A percentile compares a stretch with the other conserved stretches of the same genome.
Evolutionary conservation across 2,888 invertebrate genomes (phyloP).

Genomic region (Crossocerus cetratus): DNA sequence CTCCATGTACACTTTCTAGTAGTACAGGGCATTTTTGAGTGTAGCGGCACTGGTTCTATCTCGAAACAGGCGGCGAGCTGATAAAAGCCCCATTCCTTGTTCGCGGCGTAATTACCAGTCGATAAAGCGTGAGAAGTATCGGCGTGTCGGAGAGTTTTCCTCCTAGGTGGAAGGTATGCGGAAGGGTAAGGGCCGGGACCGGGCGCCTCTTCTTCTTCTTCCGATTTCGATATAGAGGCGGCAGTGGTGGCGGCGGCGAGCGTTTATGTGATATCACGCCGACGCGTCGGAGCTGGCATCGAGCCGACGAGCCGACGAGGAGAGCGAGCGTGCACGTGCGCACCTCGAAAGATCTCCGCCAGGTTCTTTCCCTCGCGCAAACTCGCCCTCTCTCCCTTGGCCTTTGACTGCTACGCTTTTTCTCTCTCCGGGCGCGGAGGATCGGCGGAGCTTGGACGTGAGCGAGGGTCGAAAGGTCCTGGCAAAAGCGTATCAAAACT

Average conservation of each 20-base stretch:
- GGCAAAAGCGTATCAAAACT: constrained; percentile 67
- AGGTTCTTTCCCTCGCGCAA: constrained; percentile 43
- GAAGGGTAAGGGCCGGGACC: constrained; percentile 38
- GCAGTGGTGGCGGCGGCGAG: constrained; percentile 37
- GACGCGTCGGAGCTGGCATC: constrained; percentile 54
- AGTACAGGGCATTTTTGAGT: constrained; percentile 2
- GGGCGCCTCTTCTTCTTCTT: constrained; percentile 30
- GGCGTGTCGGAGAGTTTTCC: constrained; percentile 31
- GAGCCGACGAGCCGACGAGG: constrained; percentile 39
- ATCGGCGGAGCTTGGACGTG: constrained; percentile 40
- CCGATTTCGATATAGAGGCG: constrained; percentile 62
- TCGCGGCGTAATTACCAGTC: constrained; percentile 1
- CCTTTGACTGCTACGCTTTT: constrained; percentile 34
- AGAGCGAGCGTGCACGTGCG: constrained; percentile 36
- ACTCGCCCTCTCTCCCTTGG: neutral
- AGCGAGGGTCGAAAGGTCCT: constrained; percentile 65
- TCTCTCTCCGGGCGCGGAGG: constrained; percentile 13
- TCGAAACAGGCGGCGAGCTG: neutral
- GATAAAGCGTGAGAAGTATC: constrained; percentile 36
- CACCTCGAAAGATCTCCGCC: constrained; percentile 58
- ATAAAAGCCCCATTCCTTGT: constrained; percentile 2
- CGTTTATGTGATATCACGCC: constrained; percentile 61
- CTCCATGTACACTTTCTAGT: constrained; percentile 2
- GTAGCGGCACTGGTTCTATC: neutral
- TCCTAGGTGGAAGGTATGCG: constrained; percentile 40